Percentiles rank a stretch among this genome's conserved stretches.
Evolutionary conservation across 2,888 invertebrate species (phyloP).

Genomic region (Tetheella fluctuosa): DNA sequence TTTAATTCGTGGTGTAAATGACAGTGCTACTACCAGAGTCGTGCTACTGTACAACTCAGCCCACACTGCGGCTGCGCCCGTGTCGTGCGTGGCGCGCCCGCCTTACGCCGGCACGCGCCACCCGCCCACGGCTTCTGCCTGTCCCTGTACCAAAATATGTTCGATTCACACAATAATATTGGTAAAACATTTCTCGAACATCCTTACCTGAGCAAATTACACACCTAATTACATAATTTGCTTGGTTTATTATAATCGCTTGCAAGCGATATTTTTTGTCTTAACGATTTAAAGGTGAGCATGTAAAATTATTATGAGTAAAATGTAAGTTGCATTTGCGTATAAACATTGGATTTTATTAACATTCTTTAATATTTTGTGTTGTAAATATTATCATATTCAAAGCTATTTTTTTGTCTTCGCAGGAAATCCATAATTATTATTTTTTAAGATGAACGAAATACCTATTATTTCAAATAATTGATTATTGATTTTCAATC

Average conservation of each 20-base stretch:
- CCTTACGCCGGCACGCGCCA: slow-evolving; percentile 43
- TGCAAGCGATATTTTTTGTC: not conserved
- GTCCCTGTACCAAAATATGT: slow-evolving; percentile 17
- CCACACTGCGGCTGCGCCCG: slow-evolving; percentile 14
- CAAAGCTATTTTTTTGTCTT: not conserved
- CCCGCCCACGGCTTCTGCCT: slow-evolving; percentile 36
- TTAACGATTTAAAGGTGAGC: not conserved
- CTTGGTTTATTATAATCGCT: slow-evolving; percentile 20
- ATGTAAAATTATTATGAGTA: not conserved
- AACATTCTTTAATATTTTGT: not conserved
- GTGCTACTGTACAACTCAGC: slow-evolving; percentile 36
- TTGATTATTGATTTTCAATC: too few relatives aligned
- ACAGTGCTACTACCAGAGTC: slow-evolving; percentile 42
- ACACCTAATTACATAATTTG: slow-evolving; percentile 28
- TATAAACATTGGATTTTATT: slow-evolving; percentile 1
- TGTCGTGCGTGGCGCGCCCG: slow-evolving; percentile 21
- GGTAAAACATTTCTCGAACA: slow-evolving; percentile 27
- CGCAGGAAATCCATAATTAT: too few relatives aligned
- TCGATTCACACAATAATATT: slow-evolving; percentile 27
- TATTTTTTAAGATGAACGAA: too few relatives aligned
- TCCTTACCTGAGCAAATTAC: slow-evolving; percentile 27
- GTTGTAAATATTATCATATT: not conserved
- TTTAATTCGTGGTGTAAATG: slow-evolving; percentile 52
- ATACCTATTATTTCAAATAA: too few relatives aligned
- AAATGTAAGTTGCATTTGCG: not conserved